Conservation (phyloP, 2,113 vertebrate species). For the Eptatretus burgeri region DNA sequence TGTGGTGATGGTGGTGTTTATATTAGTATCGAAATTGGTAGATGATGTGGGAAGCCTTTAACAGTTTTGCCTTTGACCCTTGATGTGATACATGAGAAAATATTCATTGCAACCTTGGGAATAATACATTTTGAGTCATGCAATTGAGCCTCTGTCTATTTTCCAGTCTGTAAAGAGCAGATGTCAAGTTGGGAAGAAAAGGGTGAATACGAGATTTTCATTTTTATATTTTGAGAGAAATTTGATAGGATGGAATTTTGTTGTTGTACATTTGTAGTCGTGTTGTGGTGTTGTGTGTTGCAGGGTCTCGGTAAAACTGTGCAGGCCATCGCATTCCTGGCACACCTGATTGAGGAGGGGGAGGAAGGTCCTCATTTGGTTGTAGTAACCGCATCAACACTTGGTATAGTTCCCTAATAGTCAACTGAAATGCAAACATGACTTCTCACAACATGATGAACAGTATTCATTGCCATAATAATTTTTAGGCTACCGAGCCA, state of each 20-base stretch:
- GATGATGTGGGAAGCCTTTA: background rate
- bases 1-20: background rate
- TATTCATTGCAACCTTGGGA: background rate
- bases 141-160: background rate
- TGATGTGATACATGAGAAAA: background rate
- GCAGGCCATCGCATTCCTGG: conserved; percentile 75
- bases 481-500: too few species aligned
- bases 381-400: conserved; percentile 58
- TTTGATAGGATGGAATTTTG: background rate
- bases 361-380: conserved; percentile 58
- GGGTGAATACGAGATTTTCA: background rate
- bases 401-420: conserved; percentile 25
- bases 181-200: background rate
- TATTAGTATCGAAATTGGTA: background rate
- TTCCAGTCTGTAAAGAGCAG: background rate
- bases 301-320: conserved; percentile 93
- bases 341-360: conserved; percentile 42
- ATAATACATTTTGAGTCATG: background rate
- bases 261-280: background rate
- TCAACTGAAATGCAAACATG: too few species aligned
- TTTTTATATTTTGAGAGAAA: background rate
- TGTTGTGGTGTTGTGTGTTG: conserved; percentile 9
- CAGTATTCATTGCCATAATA: too few species aligned
- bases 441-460: too few species aligned
- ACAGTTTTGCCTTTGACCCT: background rate